Conservation (phyloP, 2,113 vertebrate species). For the Phaethon lepturus region DNA sequence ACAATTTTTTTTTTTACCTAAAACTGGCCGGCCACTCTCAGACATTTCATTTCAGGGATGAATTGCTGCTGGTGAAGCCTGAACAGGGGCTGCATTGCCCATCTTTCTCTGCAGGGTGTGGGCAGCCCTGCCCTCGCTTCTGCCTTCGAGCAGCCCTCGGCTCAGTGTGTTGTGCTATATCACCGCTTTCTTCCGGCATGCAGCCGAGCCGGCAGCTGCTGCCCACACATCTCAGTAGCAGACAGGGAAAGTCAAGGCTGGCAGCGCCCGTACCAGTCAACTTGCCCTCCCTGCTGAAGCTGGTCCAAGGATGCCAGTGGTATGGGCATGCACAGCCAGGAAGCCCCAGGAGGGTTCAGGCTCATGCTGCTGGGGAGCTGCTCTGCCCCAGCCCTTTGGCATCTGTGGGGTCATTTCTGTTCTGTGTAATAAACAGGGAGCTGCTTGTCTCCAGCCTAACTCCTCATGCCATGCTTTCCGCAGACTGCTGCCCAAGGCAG, state of each 20-base stretch:
- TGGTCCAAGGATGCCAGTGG: background rate
- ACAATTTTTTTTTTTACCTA: background rate
- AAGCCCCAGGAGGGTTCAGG: background rate
- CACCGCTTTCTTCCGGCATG: rapidly evolving
- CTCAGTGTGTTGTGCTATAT: background rate
- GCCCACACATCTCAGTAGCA: background rate
- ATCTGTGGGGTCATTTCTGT: background rate
- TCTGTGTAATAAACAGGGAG: background rate
- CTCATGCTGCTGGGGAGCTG: background rate
- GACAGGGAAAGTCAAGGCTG: background rate
- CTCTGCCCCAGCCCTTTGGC: background rate
- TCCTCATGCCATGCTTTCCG: rapidly evolving
- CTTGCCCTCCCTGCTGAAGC: background rate
- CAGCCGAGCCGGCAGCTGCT: rapidly evolving
- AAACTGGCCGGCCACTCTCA: rapidly evolving
- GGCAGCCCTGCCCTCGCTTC: background rate
- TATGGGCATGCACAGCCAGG: background rate
- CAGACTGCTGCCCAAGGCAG: background rate
- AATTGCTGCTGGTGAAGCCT: background rate
- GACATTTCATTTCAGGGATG: background rate
- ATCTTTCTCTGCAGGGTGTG: background rate
- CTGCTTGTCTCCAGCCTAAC: background rate
- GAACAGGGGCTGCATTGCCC: background rate
- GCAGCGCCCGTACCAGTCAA: background rate
- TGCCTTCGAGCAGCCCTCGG: background rate